phyloP scores from a whole-genome alignment of 2,113 vertebrate genomes.

The Peromyscus maniculatus region DNA sequence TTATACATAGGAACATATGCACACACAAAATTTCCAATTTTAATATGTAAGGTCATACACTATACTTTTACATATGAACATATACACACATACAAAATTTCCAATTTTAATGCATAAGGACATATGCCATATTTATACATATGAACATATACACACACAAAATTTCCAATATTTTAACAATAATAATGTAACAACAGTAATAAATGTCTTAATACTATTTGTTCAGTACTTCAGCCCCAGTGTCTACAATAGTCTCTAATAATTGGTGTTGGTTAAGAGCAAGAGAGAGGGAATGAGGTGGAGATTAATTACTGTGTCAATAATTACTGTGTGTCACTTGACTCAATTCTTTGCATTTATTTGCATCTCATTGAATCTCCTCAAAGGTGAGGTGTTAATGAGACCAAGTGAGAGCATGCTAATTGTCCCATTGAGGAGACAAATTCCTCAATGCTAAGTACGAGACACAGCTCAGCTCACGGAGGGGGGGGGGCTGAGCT shows the following conservation, averaged over 20 bases:
- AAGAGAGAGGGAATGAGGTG: not conserved
- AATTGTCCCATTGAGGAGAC: not conserved
- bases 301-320: too few species aligned
- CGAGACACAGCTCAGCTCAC: not conserved
- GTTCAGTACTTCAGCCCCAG: not conserved
- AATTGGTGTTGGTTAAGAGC: not conserved
- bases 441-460: not conserved
- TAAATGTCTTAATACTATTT: not conserved
- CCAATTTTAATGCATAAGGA: not conserved
- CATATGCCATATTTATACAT: not conserved
- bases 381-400: conserved; percentile 17
- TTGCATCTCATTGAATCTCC: not conserved
- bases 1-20: too few species aligned
- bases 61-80: not conserved
- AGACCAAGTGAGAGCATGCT: not conserved
- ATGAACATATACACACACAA: not conserved
- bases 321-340: not conserved
- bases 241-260: not conserved
- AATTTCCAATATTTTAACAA: not conserved
- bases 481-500: too few species aligned
- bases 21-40: too few species aligned
- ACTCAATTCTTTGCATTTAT: not conserved
- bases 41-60: not conserved
- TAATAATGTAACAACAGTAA: not conserved
- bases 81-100: too few species aligned